These are phyloP conservation scores for Neodiprion lecontei DNA, from an alignment of 1,140 invertebrate species.

Conservation along the genomic window DNA sequence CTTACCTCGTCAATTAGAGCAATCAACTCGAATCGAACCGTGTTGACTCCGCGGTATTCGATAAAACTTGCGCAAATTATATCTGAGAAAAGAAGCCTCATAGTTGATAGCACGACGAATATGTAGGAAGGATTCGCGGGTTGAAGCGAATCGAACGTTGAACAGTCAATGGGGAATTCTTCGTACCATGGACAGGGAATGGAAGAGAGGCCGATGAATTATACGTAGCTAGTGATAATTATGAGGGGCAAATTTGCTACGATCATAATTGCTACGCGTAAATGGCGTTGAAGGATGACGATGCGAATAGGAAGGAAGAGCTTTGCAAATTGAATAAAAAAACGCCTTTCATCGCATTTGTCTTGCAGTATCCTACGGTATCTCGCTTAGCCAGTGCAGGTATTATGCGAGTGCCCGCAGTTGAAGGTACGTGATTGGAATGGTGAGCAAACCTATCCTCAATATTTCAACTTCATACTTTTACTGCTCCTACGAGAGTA, in stretches of 20 bases:
- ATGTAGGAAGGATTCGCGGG: neutral
- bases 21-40: constrained; percentile 34
- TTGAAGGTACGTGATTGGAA: constrained; percentile 16
- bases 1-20: constrained; percentile 38
- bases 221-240: neutral
- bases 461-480: constrained; percentile 17
- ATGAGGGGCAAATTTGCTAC: neutral
- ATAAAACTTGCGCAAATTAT: constrained; percentile 5
- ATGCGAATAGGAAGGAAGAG: neutral
- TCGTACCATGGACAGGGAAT: neutral
- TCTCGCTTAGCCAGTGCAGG: neutral
- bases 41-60: constrained; percentile 15
- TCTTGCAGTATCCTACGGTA: neutral
- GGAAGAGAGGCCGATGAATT: neutral
- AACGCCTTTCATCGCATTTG: neutral
- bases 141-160: neutral
- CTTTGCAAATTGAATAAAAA: constrained; percentile 1
- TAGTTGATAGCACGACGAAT: neutral
- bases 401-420: constrained; percentile 12
- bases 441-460: constrained; percentile 5
- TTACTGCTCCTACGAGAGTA: constrained; percentile 12
- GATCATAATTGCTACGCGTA: neutral
- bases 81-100: neutral
- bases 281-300: neutral
- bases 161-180: neutral